phyloP scores from a whole-genome alignment of 1,140 invertebrate species.

The Drosophila biarmipes region DNA sequence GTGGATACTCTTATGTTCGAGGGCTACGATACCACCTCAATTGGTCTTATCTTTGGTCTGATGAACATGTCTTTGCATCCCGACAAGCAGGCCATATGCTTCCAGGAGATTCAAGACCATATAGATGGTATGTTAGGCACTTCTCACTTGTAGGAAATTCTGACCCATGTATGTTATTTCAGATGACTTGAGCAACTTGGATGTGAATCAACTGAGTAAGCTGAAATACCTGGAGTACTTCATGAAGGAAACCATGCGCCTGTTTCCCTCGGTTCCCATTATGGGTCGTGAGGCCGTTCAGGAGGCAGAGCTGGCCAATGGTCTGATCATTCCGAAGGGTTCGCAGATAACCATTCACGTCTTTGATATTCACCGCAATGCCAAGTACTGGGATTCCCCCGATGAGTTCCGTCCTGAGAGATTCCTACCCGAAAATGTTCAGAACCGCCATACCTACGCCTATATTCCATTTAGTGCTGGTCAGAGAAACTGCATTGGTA shows the following conservation, averaged over 20 bases:
- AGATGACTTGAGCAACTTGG: slow-evolving; percentile 72
- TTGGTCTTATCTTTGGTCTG: slow-evolving; percentile 86
- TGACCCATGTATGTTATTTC: background rate
- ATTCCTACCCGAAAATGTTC: slow-evolving; percentile 88
- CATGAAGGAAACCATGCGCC: slow-evolving; percentile 87
- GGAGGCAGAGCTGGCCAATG: slow-evolving; percentile 83
- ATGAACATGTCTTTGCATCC: slow-evolving; percentile 87
- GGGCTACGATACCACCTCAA: slow-evolving; percentile 90
- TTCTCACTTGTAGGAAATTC: background rate
- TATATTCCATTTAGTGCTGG: slow-evolving; percentile 87
- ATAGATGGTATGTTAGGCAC: slow-evolving; percentile 33
- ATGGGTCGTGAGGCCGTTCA: slow-evolving; percentile 86
- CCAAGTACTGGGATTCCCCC: slow-evolving; percentile 88
- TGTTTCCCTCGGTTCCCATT: slow-evolving; percentile 89
- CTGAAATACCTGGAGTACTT: slow-evolving; percentile 88
- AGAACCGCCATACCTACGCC: slow-evolving; percentile 82
- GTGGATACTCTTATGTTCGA: slow-evolving; percentile 94
- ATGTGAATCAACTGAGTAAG: slow-evolving; percentile 85
- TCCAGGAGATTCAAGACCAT: slow-evolving; percentile 77
- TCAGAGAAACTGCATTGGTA: slow-evolving; percentile 78
- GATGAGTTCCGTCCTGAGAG: slow-evolving; percentile 90
- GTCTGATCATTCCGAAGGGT: slow-evolving; percentile 84
- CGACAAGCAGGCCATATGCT: slow-evolving; percentile 87
- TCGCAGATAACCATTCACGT: slow-evolving; percentile 84
- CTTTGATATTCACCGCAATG: slow-evolving; percentile 86